A percentile compares a stretch with the other conserved stretches of the same genome.
Evolutionary conservation across 2,113 vertebrate species (phyloP).

Genomic region (Elaphurus davidianus): DNA sequence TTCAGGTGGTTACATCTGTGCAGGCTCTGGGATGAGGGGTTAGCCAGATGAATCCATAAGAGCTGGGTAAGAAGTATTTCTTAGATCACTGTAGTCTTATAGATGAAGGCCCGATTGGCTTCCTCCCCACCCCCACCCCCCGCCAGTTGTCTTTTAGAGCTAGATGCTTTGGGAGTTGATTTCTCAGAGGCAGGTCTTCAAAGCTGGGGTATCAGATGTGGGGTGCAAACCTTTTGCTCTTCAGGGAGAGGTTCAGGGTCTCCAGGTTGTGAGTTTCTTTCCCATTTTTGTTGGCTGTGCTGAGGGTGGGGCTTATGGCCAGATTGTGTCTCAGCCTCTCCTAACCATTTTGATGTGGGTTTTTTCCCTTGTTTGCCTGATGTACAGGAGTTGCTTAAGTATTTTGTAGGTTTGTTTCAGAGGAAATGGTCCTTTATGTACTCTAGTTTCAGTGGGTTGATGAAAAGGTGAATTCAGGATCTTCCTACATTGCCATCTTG

Average conservation of each 20-base stretch:
- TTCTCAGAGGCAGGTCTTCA: not conserved
- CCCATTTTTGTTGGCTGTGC: not conserved
- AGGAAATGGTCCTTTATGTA: not conserved
- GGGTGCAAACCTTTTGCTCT: not conserved
- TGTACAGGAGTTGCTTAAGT: not conserved
- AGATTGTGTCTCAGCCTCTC: not conserved
- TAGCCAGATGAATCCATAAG: not conserved
- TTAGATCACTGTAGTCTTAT: not conserved
- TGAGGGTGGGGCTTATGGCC: not conserved
- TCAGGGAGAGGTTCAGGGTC: not conserved
- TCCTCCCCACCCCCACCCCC: accelerated
- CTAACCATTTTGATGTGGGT: not conserved
- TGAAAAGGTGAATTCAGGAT: not conserved
- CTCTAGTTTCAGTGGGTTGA: not conserved
- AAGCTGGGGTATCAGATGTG: not conserved
- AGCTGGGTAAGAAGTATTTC: not conserved
- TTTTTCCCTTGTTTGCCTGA: not conserved
- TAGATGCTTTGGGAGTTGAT: not conserved
- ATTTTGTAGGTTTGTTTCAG: not conserved
- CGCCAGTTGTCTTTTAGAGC: not conserved
- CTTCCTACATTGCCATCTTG: not conserved
- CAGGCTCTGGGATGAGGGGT: not conserved
- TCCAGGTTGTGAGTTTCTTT: not conserved
- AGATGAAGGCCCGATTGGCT: not conserved
- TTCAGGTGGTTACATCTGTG: not conserved